Conservation (phyloP, 2,888 invertebrate species). For the Caenorhabditis angaria region DNA sequence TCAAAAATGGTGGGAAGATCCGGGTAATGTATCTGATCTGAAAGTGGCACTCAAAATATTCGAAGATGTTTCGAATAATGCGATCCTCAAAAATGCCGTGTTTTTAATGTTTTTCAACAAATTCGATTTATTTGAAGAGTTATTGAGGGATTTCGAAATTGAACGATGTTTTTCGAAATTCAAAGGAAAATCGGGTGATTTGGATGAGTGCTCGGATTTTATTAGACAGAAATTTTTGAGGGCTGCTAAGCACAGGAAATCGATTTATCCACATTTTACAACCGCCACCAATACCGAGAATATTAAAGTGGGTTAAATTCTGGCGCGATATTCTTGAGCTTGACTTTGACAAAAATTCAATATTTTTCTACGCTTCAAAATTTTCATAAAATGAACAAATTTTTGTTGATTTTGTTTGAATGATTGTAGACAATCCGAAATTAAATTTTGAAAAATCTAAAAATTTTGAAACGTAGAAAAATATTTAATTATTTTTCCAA, state of each 20-base stretch:
- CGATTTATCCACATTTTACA: conserved; percentile 38
- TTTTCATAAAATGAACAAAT: background rate
- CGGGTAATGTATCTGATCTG: conserved; percentile 18
- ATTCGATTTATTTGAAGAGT: conserved; percentile 33
- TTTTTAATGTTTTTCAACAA: conserved; percentile 47
- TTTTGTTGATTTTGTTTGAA: background rate
- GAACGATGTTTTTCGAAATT: conserved; percentile 24
- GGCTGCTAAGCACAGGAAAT: conserved; percentile 21
- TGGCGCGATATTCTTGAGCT: too few species aligned
- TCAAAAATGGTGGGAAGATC: background rate
- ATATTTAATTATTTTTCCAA: background rate
- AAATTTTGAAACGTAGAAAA: too few species aligned
- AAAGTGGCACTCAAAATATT: conserved; percentile 39
- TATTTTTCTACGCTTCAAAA: background rate
- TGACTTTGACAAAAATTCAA: background rate
- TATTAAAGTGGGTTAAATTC: too few species aligned
- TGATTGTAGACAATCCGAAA: background rate
- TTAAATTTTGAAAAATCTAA: background rate
- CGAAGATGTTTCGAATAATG: conserved; percentile 16
- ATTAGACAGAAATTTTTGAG: conserved; percentile 27
- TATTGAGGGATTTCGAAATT: conserved; percentile 16
- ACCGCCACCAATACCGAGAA: conserved; percentile 43
- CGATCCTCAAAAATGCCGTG: conserved; percentile 21
- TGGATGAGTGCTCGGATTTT: conserved; percentile 16
- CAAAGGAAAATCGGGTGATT: conserved; percentile 23